Base-by-base conservation (phyloP, 2,797 vertebrate genomes). In the Bufotes viridis region DNA sequence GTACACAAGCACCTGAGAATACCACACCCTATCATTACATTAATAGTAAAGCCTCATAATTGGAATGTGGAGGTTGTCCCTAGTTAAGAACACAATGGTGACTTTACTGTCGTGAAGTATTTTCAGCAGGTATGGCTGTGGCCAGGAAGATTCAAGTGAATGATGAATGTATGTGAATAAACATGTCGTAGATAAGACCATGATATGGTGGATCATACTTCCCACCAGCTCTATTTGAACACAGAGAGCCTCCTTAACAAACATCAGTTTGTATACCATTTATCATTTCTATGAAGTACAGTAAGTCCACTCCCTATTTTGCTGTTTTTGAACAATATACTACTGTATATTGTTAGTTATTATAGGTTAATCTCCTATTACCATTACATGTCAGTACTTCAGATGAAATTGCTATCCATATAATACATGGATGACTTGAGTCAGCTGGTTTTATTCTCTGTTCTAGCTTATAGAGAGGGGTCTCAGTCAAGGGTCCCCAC, bases 141-240 rank as follows among this genome's bases (percentile, higher is more conserved):
- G 93, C 90, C 91, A 92, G 93, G 91, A 93, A 93, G 94, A 95
- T 94, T 95, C 93, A 92, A 91, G 90, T 94, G 93, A 94, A 93
- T 96, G 93, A 95, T 95, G 95, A 95, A 91, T 91, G 91, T 86
- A 78, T 92, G 90, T 94, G 93, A 94, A 93, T 96, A 95, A 96
- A 96, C 94, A 94, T 90, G 82, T 90, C 91, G 90, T 78, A 89
- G 95, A 96, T 95, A 96, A 93, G 91, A 91, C 90, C 90, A 94
- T 96, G 96, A 97, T 96, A 96, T 72, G 88, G 91, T 94, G 94
- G 94, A 95, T 94, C 93, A 91, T 90, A n/a, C 92, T 93, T 96
- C 96, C 96, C 93, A 93, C 94, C 93, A 90, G 90, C 90, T 91
- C 92, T 94, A 55, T 91, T 94, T 92, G 91, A 93, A 92, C 90